Percentiles rank a stretch among this genome's conserved stretches.
These are phyloP conservation scores for Hyposmocoma kahamanoa DNA, from an alignment of 1,140 invertebrate genomes.

Conservation along the genomic window DNA sequence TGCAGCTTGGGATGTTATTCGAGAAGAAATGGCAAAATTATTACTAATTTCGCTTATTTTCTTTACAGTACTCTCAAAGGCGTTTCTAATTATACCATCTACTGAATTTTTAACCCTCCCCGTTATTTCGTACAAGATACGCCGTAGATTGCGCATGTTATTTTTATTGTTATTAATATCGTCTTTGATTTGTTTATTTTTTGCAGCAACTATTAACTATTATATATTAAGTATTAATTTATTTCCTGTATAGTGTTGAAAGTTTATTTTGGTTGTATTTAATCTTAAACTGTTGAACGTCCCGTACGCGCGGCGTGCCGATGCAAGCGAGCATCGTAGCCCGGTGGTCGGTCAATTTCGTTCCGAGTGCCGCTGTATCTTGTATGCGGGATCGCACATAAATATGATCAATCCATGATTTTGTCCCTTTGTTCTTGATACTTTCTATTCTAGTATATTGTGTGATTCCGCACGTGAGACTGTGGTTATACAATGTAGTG, in stretches of 20 bases:
- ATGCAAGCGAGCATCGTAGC: not conserved
- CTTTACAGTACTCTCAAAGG: constrained; percentile 1
- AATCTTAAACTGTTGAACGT: not conserved
- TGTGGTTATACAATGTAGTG: not conserved
- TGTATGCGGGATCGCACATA: constrained; percentile 15
- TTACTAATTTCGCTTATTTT: not conserved
- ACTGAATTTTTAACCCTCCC: constrained; percentile 6
- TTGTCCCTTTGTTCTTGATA: constrained; percentile 12
- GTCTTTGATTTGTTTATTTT: constrained; percentile 7
- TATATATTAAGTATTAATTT: constrained; percentile 7
- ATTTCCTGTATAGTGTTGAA: not conserved
- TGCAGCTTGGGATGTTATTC: not conserved
- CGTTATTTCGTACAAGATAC: constrained; percentile 7
- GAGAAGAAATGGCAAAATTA: constrained; percentile 7
- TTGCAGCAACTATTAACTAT: constrained; percentile 5
- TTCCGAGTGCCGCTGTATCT: constrained; percentile 15
- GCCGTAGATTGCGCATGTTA: constrained; percentile 8
- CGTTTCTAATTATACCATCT: constrained; percentile 9
- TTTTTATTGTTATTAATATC: constrained; percentile 8
- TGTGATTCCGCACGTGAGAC: constrained; percentile 17
- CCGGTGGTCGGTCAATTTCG: constrained; percentile 6
- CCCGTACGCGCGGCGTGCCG: not conserved
- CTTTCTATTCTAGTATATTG: constrained; percentile 17
- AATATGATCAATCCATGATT: constrained; percentile 21
- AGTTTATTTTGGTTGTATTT: not conserved